Conservation (phyloP, 2,797 vertebrate species). For the Gymnoscopelus microlampas region DNA sequence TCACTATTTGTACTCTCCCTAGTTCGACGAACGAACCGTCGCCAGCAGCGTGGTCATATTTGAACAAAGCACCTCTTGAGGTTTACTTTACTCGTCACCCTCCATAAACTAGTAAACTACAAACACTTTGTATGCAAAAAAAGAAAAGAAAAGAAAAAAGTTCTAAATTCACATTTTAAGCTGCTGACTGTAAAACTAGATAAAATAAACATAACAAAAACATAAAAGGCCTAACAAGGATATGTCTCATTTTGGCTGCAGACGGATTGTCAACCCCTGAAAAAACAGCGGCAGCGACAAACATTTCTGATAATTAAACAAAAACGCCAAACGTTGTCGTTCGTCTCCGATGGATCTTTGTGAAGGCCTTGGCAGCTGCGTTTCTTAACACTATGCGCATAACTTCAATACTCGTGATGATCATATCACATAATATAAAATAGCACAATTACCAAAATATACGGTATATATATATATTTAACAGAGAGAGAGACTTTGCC, state of each 20-base stretch:
- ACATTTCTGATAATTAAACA: constrained; percentile 16
- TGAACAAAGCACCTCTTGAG: constrained; percentile 25
- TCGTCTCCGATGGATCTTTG: constrained; percentile 23
- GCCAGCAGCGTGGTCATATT: neutral
- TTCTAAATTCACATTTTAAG: constrained; percentile 56
- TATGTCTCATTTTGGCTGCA: constrained; percentile 18
- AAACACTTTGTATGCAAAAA: constrained; percentile 19
- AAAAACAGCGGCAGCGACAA: constrained; percentile 20
- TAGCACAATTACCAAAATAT: constrained; percentile 4
- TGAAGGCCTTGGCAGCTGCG: constrained; percentile 43
- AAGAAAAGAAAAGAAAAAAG: neutral
- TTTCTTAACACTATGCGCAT: constrained; percentile 22
- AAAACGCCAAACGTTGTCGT: neutral
- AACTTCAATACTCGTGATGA: constrained; percentile 21
- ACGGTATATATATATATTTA: constrained; percentile 14
- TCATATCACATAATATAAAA: constrained; percentile 11
- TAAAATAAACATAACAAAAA: neutral
- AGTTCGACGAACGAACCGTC: constrained; percentile 4
- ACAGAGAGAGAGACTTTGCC: constrained; percentile 5
- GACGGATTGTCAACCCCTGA: constrained; percentile 39
- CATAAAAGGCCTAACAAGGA: constrained; percentile 6
- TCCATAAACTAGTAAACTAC: constrained; percentile 35
- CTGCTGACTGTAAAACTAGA: constrained; percentile 29
- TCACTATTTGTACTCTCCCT: constrained; percentile 4
- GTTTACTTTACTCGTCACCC: constrained; percentile 18